These are phyloP conservation scores for Acheta domesticus DNA, from an alignment of 2,888 invertebrate genomes.

Conservation along the genomic window DNA sequence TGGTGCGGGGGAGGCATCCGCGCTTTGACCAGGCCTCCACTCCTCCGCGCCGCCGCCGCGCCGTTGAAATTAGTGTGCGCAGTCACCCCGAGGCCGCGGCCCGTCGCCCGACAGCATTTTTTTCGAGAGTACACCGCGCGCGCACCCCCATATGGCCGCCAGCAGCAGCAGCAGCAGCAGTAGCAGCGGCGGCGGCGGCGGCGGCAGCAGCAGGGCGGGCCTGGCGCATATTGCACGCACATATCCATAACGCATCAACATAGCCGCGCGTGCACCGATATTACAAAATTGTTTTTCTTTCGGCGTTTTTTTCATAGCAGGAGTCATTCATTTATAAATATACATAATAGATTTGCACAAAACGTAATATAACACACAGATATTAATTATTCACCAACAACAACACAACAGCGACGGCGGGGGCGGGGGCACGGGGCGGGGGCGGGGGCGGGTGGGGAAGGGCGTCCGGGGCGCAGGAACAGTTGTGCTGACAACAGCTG, in stretches of 20 bases:
- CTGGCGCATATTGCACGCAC: conserved; percentile 25
- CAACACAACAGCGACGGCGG: conserved; percentile 3
- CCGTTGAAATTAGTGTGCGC: not conserved
- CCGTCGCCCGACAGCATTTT: conserved; percentile 18
- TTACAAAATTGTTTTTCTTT: conserved; percentile 18
- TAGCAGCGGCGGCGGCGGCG: not conserved
- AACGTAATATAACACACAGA: conserved; percentile 25
- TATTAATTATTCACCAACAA: conserved; percentile 25
- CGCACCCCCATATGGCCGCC: not conserved
- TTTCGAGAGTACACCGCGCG: not conserved
- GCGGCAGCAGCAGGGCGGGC: not conserved
- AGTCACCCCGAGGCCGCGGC: conserved; percentile 18
- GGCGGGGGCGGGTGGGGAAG: not conserved
- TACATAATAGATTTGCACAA: conserved; percentile 26
- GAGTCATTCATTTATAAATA: conserved; percentile 25
- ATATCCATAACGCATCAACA: conserved; percentile 21
- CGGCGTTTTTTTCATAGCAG: conserved; percentile 6
- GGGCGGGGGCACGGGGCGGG: not conserved
- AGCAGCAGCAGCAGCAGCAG: not conserved
- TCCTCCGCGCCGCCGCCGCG: no score
- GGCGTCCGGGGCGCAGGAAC: not conserved
- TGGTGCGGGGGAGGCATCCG: no score
- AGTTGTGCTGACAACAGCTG: conserved; percentile 1
- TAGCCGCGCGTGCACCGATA: conserved; percentile 9
- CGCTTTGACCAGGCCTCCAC: no score